Evolutionary conservation across 2,797 vertebrate genomes (phyloP).

Genomic region (Miichthys miiuy): DNA sequence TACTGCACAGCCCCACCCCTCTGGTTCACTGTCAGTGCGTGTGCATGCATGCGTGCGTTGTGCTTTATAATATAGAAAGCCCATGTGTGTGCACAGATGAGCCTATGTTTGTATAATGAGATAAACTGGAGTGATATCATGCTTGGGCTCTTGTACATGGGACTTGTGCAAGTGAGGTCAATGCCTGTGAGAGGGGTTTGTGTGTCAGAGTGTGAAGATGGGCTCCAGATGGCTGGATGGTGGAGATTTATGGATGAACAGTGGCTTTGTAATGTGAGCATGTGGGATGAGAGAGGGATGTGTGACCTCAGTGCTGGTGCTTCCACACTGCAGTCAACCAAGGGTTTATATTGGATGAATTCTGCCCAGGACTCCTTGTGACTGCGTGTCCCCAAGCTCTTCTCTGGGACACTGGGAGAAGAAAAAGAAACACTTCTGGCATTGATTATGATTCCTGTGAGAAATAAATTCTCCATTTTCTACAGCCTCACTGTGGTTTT

Average conservation of each 20-base stretch:
- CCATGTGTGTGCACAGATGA: constrained; percentile 32
- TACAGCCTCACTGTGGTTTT: constrained; percentile 17
- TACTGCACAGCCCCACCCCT: constrained; percentile 24
- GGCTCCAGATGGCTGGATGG: constrained; percentile 81
- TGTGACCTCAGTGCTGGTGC: constrained; percentile 49
- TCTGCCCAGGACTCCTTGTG: constrained; percentile 40
- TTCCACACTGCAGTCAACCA: constrained; percentile 19
- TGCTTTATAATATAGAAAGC: constrained; percentile 12
- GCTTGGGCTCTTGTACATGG: constrained; percentile 43
- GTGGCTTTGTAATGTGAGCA: constrained; percentile 75
- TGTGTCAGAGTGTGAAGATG: constrained; percentile 75
- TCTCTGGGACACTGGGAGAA: constrained; percentile 32
- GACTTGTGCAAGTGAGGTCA: constrained; percentile 66
- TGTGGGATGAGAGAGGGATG: constrained; percentile 62
- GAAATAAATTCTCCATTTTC: constrained; percentile 47
- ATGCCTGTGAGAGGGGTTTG: constrained; percentile 55
- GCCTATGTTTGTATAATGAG: constrained; percentile 48
- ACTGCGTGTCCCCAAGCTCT: constrained; percentile 39
- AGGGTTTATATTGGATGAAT: constrained; percentile 17
- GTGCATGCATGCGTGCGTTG: constrained; percentile 12
- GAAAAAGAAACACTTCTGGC: constrained; percentile 50
- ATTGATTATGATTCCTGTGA: constrained; percentile 45
- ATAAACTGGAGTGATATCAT: constrained; percentile 66
- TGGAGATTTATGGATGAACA: constrained; percentile 75
- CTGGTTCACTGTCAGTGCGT: background rate